phyloP scores from a whole-genome alignment of 2,113 vertebrate species.

The Proterorhinus semilunaris region DNA sequence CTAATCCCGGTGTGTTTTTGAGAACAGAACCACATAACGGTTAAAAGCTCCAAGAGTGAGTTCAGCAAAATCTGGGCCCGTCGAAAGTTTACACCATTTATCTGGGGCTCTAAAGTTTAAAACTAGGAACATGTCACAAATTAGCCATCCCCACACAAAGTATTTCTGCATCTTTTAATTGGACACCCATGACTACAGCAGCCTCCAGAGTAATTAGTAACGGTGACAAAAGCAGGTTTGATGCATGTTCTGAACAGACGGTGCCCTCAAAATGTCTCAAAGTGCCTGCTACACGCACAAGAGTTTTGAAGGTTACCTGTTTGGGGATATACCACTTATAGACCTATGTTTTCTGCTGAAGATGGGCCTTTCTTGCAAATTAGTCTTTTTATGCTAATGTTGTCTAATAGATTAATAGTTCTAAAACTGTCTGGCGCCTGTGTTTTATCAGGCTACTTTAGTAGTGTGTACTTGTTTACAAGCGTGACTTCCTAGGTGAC shows the following conservation, averaged over 20 bases:
- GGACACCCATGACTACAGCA: background rate
- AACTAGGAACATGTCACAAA: slow-evolving; percentile 4
- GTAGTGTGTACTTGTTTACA: background rate
- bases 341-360: slow-evolving; percentile 21
- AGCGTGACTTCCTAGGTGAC: background rate
- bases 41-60: too few relatives aligned
- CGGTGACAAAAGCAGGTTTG: slow-evolving; percentile 12
- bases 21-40: too few relatives aligned
- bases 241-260: slow-evolving; percentile 9
- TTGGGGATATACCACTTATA: slow-evolving; percentile 1
- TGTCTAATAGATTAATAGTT: slow-evolving; percentile 14
- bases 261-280: slow-evolving; percentile 50
- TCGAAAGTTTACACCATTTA: background rate
- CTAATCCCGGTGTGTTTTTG: too few relatives aligned
- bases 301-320: slow-evolving; percentile 29
- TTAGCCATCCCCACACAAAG: slow-evolving; percentile 3
- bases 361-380: slow-evolving; percentile 13
- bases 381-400: slow-evolving; percentile 13
- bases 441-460: background rate
- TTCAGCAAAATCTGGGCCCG: too few relatives aligned
- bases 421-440: background rate
- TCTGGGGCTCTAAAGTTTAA: background rate
- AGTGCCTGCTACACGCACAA: slow-evolving; percentile 26
- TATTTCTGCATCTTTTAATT: slow-evolving; percentile 34
- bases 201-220: slow-evolving; percentile 29